Evolutionary conservation across 2,888 invertebrate genomes (phyloP).

Genomic region (Pomacea canaliculata): DNA sequence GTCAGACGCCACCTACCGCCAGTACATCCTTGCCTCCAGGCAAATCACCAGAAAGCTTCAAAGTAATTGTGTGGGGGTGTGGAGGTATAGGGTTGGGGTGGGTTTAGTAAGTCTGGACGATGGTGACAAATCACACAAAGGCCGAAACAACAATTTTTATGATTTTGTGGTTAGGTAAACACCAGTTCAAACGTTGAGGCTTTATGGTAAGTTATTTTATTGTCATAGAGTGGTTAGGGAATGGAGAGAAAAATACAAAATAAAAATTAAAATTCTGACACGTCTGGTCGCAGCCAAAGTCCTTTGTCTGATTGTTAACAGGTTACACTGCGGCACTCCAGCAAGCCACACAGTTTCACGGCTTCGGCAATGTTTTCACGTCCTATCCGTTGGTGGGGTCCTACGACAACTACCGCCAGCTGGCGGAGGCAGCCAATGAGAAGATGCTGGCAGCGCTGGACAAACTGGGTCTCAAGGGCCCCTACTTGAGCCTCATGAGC

Average conservation of each 20-base stretch:
- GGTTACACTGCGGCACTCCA: constrained; percentile 20
- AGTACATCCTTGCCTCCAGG: constrained; percentile 29
- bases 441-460: constrained; percentile 28
- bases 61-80: constrained; percentile 8
- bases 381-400: background rate
- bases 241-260: no score
- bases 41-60: constrained; percentile 31
- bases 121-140: no score
- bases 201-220: no score
- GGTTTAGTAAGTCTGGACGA: no score
- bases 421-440: constrained; percentile 13
- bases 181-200: no score
- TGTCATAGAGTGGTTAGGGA: no score
- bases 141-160: no score
- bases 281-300: background rate
- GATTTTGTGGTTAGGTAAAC: no score
- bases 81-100: no score
- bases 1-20: constrained; percentile 26
- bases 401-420: background rate
- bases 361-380: constrained; percentile 3
- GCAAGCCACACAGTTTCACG: constrained; percentile 3
- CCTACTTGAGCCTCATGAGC: constrained; percentile 33
- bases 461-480: constrained; percentile 28
- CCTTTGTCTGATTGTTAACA: background rate
- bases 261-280: no score